Evolutionary conservation across 1,140 invertebrate genomes (phyloP).

Genomic region (Conus betulinus): DNA sequence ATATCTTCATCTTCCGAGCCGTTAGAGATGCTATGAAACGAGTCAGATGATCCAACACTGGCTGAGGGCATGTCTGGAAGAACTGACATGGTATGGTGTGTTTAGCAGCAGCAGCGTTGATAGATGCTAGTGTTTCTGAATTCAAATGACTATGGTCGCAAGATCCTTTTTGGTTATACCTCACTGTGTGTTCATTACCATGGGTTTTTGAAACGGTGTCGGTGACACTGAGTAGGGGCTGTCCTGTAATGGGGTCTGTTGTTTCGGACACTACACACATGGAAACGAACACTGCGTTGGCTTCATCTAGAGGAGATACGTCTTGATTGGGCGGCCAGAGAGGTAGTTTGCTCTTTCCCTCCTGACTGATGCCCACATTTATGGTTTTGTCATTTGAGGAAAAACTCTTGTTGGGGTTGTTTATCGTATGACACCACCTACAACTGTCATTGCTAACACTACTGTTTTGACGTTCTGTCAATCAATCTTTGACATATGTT

Average conservation of each 20-base stretch:
- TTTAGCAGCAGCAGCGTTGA: too few species aligned
- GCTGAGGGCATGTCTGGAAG: not conserved
- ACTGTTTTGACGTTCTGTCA: too few species aligned
- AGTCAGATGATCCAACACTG: not conserved
- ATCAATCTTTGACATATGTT: too few species aligned
- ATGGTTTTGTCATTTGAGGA: too few species aligned
- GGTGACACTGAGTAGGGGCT: not conserved
- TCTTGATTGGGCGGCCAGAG: not conserved
- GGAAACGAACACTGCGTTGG: not conserved
- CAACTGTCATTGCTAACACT: too few species aligned
- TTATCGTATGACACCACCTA: too few species aligned
- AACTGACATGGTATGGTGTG: not conserved
- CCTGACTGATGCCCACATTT: too few species aligned
- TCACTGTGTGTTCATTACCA: not conserved
- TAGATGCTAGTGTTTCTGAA: not conserved
- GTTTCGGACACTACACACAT: constrained; percentile 4
- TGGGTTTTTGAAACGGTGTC: not conserved
- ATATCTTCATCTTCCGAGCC: not conserved
- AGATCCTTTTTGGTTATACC: not conserved
- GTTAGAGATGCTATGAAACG: not conserved
- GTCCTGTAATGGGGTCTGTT: not conserved
- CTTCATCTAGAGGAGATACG: constrained; percentile 2
- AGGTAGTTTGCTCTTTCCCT: too few species aligned
- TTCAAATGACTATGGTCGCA: not conserved
- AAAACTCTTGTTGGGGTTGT: too few species aligned